A percentile compares a stretch with the other conserved stretches of the same genome.
Conservation (phyloP, 92 coral and sea anemone genomes). For the Zoanthus sansibaricus region DNA sequence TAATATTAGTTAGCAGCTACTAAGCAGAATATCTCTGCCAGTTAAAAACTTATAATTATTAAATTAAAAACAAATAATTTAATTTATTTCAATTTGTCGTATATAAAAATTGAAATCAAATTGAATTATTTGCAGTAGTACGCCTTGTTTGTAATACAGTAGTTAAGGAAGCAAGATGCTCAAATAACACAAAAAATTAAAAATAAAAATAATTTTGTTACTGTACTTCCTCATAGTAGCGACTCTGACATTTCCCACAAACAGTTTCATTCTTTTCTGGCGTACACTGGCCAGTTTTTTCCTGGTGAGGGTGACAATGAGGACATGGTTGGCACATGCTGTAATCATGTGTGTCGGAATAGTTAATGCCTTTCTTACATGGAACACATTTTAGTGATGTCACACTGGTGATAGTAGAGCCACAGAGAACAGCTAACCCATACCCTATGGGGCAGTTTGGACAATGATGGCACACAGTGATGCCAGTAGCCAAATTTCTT, state of each 20-base stretch:
- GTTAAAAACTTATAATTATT: too few relatives aligned
- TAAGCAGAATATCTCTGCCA: too few relatives aligned
- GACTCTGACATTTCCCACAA: not conserved
- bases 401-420: not conserved
- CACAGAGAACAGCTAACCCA: slow-evolving; percentile 6
- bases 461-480: not conserved
- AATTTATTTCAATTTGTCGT: too few relatives aligned
- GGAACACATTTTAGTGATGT: not conserved
- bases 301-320: slow-evolving; percentile 12
- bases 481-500: not conserved
- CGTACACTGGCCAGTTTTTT: slow-evolving; percentile 6
- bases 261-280: too few relatives aligned
- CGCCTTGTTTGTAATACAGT: too few relatives aligned
- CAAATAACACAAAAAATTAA: too few relatives aligned
- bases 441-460: slow-evolving; percentile 12
- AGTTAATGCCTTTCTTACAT: not conserved
- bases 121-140: too few relatives aligned
- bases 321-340: slow-evolving; percentile 29
- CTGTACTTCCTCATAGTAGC: slow-evolving; percentile 24
- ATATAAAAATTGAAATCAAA: too few relatives aligned
- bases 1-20: too few relatives aligned
- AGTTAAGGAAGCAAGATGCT: too few relatives aligned
- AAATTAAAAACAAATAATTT: too few relatives aligned
- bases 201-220: too few relatives aligned
- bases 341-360: slow-evolving; percentile 16